Percentiles rank a stretch among this genome's conserved stretches.
phyloP scores from a whole-genome alignment of 2,888 invertebrate genomes.

The Machimus rusticus region DNA sequence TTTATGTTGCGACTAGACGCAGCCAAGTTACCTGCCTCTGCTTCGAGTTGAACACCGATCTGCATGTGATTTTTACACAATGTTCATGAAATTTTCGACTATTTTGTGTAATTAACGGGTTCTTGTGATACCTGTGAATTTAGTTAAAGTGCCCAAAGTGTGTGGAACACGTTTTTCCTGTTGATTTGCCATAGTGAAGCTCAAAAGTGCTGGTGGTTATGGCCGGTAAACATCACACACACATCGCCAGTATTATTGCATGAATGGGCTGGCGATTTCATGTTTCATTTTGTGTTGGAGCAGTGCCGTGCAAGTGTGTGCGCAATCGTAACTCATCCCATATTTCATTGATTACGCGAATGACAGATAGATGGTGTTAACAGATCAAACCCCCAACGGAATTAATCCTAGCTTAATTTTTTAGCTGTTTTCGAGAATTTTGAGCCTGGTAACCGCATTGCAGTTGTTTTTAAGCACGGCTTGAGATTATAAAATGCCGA shows the following conservation, averaged over 20 bases:
- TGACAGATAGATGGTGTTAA: conserved; percentile 34
- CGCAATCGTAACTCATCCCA: conserved; percentile 13
- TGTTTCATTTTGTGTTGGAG: background rate
- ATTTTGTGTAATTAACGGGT: background rate
- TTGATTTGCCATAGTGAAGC: background rate
- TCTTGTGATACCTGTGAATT: background rate
- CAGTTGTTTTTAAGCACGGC: background rate
- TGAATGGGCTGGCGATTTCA: background rate
- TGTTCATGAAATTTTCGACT: background rate
- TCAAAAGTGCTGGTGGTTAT: background rate
- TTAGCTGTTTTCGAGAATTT: background rate
- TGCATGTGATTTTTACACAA: background rate
- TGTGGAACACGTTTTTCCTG: background rate
- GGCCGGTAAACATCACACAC: background rate
- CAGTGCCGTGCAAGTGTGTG: background rate
- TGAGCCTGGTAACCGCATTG: background rate
- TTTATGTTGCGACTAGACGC: background rate
- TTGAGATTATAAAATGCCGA: background rate
- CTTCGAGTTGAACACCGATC: background rate
- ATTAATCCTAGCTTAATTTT: background rate
- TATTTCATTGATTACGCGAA: conserved; percentile 6
- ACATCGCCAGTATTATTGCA: background rate
- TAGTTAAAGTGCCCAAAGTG: background rate
- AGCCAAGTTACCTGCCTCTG: background rate
- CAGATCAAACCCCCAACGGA: background rate